Conservation (phyloP, 2,113 vertebrate genomes). For the Ophiodon elongatus region DNA sequence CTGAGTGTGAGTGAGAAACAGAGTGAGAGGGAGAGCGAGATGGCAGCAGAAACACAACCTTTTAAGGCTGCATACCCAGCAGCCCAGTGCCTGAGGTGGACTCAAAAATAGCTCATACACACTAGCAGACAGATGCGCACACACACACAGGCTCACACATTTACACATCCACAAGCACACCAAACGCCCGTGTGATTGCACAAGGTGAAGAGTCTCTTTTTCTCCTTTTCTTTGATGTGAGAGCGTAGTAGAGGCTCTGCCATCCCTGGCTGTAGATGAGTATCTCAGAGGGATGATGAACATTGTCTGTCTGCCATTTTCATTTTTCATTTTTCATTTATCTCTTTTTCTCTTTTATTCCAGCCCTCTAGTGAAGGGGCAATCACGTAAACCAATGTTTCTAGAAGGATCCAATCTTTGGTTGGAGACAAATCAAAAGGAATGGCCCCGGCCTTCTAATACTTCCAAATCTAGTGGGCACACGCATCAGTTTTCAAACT, state of each 20-base stretch:
- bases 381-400: conserved; percentile 56
- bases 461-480: conserved; percentile 47
- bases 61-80: conserved; percentile 86
- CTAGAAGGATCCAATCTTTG: conserved; percentile 49
- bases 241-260: conserved; percentile 40
- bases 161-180: conserved; percentile 52
- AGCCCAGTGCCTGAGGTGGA: conserved; percentile 77
- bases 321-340: conserved; percentile 64
- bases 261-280: conserved; percentile 57
- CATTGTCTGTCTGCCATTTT: conserved; percentile 65
- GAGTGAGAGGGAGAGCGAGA: conserved; percentile 52
- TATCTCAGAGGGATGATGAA: conserved; percentile 64
- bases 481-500: conserved; percentile 21
- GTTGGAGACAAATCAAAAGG: conserved; percentile 53
- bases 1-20: conserved; percentile 35
- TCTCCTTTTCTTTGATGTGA: conserved; percentile 53
- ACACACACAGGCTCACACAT: conserved; percentile 10
- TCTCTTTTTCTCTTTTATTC: conserved; percentile 44
- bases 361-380: conserved; percentile 45
- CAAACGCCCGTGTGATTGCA: conserved; percentile 64
- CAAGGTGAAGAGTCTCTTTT: conserved; percentile 54
- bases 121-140: conserved; percentile 60
- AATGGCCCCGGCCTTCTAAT: conserved; percentile 30
- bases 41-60: conserved; percentile 82
- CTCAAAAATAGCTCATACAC: conserved; percentile 78